A percentile compares a stretch with the other conserved stretches of the same genome.
These are phyloP conservation scores for Lepidotrigona ventralis DNA, from an alignment of 1,140 invertebrate species.

Conservation along the genomic window DNA sequence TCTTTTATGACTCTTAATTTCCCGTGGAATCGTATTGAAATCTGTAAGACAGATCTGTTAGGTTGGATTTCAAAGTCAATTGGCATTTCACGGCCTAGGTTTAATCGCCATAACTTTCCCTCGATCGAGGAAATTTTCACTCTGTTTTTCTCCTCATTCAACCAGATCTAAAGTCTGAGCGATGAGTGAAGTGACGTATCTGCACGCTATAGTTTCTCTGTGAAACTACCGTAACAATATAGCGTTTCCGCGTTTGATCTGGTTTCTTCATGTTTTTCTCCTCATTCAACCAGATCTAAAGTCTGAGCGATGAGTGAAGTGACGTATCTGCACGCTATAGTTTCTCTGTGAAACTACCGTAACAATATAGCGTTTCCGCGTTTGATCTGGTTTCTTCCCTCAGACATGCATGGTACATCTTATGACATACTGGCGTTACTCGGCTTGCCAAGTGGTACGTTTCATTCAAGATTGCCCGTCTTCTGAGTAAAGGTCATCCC, in stretches of 20 bases:
- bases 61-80: no score
- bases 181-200: neutral
- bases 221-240: neutral
- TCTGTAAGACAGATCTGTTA: no score
- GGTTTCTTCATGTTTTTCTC: neutral
- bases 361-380: neutral
- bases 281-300: neutral
- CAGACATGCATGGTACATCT: neutral
- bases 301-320: neutral
- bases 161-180: neutral
- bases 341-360: neutral
- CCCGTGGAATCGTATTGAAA: no score
- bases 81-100: no score
- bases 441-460: slow-evolving; percentile 47
- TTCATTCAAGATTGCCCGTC: slow-evolving; percentile 54
- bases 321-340: neutral
- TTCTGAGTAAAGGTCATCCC: slow-evolving; percentile 23
- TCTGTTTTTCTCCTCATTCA: neutral
- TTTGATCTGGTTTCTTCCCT: slow-evolving; percentile 33
- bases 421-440: slow-evolving; percentile 17
- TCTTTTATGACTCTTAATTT: neutral
- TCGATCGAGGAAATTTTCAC: neutral
- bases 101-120: no score
- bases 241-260: slow-evolving; percentile 16
- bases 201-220: neutral